These are phyloP conservation scores for Pipistrellus pygmaeus DNA, from an alignment of 2,797 vertebrate genomes.

Conservation along the genomic window DNA sequence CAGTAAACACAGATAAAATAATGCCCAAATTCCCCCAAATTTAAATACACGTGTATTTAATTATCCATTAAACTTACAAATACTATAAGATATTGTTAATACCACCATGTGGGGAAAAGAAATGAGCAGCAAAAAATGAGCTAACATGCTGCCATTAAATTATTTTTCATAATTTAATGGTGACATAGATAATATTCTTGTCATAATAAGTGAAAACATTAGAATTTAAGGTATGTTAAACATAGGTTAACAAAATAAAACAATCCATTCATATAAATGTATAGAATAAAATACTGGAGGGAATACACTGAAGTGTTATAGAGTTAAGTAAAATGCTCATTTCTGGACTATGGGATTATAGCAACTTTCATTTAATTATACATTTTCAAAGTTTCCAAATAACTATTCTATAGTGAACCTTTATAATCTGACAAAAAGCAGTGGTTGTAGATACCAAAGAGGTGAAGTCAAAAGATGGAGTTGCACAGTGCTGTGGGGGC, in stretches of 20 bases:
- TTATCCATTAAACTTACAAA: constrained; percentile 9
- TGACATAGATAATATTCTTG: constrained; percentile 6
- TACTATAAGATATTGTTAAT: constrained; percentile 19
- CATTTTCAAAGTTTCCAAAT: background rate
- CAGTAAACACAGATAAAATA: constrained; percentile 11
- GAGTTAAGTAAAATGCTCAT: background rate
- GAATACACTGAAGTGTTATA: background rate
- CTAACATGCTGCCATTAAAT: background rate
- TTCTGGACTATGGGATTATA: background rate
- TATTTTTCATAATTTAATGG: background rate
- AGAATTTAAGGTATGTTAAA: constrained; percentile 33
- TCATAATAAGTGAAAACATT: background rate
- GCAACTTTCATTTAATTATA: background rate
- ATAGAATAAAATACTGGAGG: background rate
- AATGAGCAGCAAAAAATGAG: background rate
- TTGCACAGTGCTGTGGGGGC: background rate
- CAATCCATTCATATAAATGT: background rate
- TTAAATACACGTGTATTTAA: constrained; percentile 20
- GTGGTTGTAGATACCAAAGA: background rate
- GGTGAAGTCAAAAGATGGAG: background rate
- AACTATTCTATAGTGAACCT: background rate
- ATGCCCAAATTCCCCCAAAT: background rate
- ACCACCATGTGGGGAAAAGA: background rate
- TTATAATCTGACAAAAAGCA: background rate
- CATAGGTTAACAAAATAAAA: constrained; percentile 50